phyloP scores from a whole-genome alignment of 2,113 vertebrate genomes.

The Prietella phreatophila region DNA sequence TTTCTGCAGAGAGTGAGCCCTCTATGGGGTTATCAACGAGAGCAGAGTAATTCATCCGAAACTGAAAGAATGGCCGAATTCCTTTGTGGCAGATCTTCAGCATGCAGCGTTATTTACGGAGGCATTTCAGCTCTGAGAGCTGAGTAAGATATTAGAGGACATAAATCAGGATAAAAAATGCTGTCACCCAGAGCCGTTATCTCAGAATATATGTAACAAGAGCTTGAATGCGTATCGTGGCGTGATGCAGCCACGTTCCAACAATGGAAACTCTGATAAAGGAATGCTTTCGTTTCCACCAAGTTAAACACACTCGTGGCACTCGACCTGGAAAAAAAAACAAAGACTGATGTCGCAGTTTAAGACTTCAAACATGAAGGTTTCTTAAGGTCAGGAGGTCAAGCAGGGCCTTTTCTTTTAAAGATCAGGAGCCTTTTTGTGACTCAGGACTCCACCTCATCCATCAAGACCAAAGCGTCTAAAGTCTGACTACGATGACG shows the following conservation, averaged over 20 bases:
- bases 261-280: slow-evolving; percentile 6
- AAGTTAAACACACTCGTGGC: neutral
- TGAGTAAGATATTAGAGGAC: slow-evolving; percentile 63
- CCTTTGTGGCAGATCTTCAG: slow-evolving; percentile 56
- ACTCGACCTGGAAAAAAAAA: neutral
- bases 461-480: neutral
- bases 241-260: neutral
- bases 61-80: slow-evolving; percentile 56
- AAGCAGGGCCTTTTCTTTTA: neutral
- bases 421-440: neutral
- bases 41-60: slow-evolving; percentile 55
- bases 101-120: slow-evolving; percentile 64
- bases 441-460: neutral
- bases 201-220: slow-evolving; percentile 43
- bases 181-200: slow-evolving; percentile 57
- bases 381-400: slow-evolving; percentile 23
- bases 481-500: neutral
- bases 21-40: slow-evolving; percentile 52
- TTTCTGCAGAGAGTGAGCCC: slow-evolving; percentile 36
- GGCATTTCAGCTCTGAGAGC: slow-evolving; percentile 62
- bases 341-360: neutral
- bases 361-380: slow-evolving; percentile 15
- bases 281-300: slow-evolving; percentile 17
- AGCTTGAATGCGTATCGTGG: slow-evolving; percentile 1
- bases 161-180: slow-evolving; percentile 64